Evolutionary conservation across 2,888 invertebrate species (phyloP).

Genomic region (Chloroclysta siterata): DNA sequence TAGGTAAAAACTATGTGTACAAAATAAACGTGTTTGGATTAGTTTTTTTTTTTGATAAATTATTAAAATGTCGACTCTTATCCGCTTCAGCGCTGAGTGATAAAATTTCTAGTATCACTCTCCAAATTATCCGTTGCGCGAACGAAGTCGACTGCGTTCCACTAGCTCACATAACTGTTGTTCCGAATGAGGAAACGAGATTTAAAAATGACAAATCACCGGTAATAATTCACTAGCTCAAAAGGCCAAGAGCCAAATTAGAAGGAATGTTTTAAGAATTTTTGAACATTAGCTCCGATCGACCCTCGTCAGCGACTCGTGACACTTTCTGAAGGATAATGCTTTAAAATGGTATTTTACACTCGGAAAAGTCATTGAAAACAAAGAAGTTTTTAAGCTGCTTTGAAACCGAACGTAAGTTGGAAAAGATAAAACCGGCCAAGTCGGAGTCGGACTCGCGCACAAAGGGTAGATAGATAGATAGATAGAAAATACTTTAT

Average conservation of each 20-base stretch:
- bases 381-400: not conserved
- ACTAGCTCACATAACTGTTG: conserved; percentile 14
- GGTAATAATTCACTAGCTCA: conserved; percentile 57
- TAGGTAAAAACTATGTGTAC: too few species aligned
- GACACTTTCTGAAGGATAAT: conserved; percentile 14
- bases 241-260: conserved; percentile 65
- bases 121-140: not conserved
- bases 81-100: too few species aligned
- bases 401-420: not conserved
- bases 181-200: conserved; percentile 21
- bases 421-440: too few species aligned
- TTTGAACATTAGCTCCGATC: conserved; percentile 63
- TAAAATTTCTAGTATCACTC: too few species aligned
- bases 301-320: conserved; percentile 20
- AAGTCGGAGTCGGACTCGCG: too few species aligned
- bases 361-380: not conserved
- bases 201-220: conserved; percentile 32
- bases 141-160: not conserved
- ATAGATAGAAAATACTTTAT: too few species aligned
- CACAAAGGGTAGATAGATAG: too few species aligned
- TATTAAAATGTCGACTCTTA: too few species aligned
- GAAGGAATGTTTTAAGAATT: conserved; percentile 44
- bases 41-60: too few species aligned
- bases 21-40: too few species aligned
- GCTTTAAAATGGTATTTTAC: conserved; percentile 10